Conservation (phyloP, 2,888 invertebrate genomes). For the Eupithecia tripunctaria region DNA sequence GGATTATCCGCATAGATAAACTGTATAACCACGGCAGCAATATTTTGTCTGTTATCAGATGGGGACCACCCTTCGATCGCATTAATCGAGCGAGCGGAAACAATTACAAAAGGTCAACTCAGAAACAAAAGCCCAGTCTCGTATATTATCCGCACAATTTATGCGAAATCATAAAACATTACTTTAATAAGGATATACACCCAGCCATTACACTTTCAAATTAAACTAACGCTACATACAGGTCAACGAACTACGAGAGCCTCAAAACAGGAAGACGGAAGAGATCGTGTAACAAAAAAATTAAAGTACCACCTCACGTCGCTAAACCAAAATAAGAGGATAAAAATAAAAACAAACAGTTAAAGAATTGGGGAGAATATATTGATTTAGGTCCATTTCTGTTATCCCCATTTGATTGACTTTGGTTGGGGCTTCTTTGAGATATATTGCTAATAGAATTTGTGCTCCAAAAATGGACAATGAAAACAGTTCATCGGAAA, state of each 20-base stretch:
- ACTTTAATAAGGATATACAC: slow-evolving; percentile 19
- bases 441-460: slow-evolving; percentile 43
- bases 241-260: slow-evolving; percentile 35
- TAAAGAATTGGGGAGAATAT: slow-evolving; percentile 42
- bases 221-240: slow-evolving; percentile 35
- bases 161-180: slow-evolving; percentile 28
- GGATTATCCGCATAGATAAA: slow-evolving; percentile 15
- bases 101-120: slow-evolving; percentile 64
- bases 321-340: slow-evolving; percentile 41
- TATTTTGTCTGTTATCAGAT: slow-evolving; percentile 43
- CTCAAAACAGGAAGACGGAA: slow-evolving; percentile 40
- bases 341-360: slow-evolving; percentile 46
- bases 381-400: slow-evolving; percentile 42
- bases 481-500: slow-evolving; percentile 27
- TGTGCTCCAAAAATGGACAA: slow-evolving; percentile 32
- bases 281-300: slow-evolving; percentile 32
- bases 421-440: slow-evolving; percentile 36
- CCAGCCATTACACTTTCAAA: slow-evolving; percentile 27
- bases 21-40: slow-evolving; percentile 1
- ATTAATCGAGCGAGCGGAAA: slow-evolving; percentile 65
- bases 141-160: slow-evolving; percentile 26
- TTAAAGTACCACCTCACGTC: slow-evolving; percentile 34
- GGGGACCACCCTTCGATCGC: slow-evolving; percentile 64
- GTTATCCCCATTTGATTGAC: slow-evolving; percentile 40
- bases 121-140: slow-evolving; percentile 52